A percentile compares a stretch with the other conserved stretches of the same genome.
Conservation (phyloP, 2,113 vertebrate genomes). For the Raja brachyura region DNA sequence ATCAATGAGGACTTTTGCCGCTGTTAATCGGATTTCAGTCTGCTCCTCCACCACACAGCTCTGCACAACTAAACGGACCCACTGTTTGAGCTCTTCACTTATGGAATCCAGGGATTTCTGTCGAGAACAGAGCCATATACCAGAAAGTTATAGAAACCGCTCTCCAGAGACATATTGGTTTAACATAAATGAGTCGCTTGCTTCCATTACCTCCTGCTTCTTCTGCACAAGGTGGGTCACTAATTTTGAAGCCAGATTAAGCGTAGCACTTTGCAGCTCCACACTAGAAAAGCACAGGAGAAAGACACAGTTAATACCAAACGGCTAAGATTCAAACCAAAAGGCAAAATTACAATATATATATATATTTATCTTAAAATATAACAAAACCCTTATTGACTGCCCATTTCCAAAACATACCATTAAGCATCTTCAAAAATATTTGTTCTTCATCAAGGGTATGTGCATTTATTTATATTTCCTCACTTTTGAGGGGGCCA, state of each 20-base stretch:
- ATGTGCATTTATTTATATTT: not conserved
- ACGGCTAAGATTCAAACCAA: not conserved
- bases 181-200: not conserved
- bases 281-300: constrained; percentile 56
- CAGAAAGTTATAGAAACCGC: not conserved
- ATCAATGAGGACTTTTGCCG: constrained; percentile 67
- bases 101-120: constrained; percentile 46
- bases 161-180: constrained; percentile 5
- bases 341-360: not conserved
- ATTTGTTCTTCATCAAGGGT: not conserved
- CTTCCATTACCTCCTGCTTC: constrained; percentile 59
- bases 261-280: constrained; percentile 72
- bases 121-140: constrained; percentile 40
- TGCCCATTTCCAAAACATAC: not conserved
- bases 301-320: not conserved
- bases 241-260: constrained; percentile 72
- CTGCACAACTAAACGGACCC: constrained; percentile 64
- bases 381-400: not conserved
- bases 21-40: constrained; percentile 68
- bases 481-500: too few relatives aligned
- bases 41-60: constrained; percentile 75
- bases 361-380: not conserved
- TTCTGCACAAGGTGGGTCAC: constrained; percentile 56
- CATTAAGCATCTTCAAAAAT: not conserved
- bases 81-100: constrained; percentile 54